These are phyloP conservation scores for Lithobates sylvaticus DNA, from an alignment of 2,797 vertebrate species.

Conservation along the genomic window DNA sequence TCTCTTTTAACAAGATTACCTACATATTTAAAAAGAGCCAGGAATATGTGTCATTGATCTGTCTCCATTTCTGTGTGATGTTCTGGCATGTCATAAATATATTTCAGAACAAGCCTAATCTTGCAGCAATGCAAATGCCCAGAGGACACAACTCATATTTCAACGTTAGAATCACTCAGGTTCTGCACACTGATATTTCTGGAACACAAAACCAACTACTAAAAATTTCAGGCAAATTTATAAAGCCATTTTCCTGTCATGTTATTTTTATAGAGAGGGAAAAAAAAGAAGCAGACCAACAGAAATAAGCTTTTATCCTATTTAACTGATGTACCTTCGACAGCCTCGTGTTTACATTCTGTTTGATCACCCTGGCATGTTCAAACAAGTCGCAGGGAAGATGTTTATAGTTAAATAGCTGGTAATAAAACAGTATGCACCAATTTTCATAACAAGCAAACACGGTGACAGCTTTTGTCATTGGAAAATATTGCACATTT, in stretches of 20 bases:
- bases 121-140: constrained; percentile 55
- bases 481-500: constrained; percentile 7
- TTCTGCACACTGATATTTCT: constrained; percentile 46
- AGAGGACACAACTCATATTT: constrained; percentile 54
- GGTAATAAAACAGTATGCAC: constrained; percentile 51
- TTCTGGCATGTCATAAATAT: constrained; percentile 56
- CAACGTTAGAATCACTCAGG: constrained; percentile 45
- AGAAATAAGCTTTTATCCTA: constrained; percentile 57
- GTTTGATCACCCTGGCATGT: constrained; percentile 53
- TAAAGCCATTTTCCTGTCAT: constrained; percentile 59
- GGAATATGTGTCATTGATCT: constrained; percentile 49
- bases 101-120: constrained; percentile 56
- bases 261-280: constrained; percentile 52
- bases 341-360: constrained; percentile 54
- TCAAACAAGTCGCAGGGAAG: constrained; percentile 31
- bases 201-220: constrained; percentile 56
- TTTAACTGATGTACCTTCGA: constrained; percentile 50
- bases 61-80: constrained; percentile 41
- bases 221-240: constrained; percentile 62
- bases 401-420: constrained; percentile 52
- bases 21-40: constrained; percentile 41
- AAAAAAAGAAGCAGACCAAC: constrained; percentile 45
- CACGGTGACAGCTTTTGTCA: constrained; percentile 12
- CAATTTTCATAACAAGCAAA: constrained; percentile 47
- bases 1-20: constrained; percentile 48